phyloP scores from a whole-genome alignment of 2,797 vertebrate species.

The Diplodus sargus region DNA sequence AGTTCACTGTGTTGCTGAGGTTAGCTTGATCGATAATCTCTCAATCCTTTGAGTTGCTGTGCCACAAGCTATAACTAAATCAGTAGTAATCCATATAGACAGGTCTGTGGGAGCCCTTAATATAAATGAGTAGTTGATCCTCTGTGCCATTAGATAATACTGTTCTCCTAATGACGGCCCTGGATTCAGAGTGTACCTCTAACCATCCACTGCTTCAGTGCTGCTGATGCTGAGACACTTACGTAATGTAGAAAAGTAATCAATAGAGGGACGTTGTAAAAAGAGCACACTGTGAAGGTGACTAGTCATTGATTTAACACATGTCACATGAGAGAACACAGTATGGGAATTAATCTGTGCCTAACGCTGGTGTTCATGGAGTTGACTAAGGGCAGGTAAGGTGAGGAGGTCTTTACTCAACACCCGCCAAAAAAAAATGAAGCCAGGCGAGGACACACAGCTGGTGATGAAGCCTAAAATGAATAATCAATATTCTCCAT shows the following conservation, averaged over 20 bases:
- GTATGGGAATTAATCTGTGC: conserved; percentile 10
- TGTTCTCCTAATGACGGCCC: conserved; percentile 48
- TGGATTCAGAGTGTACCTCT: conserved; percentile 31
- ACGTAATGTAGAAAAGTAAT: conserved; percentile 47
- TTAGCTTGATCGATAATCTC: conserved; percentile 57
- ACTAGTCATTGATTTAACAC: conserved; percentile 22
- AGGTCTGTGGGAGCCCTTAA: conserved; percentile 52
- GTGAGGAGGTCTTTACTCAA: neutral
- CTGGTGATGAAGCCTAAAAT: neutral
- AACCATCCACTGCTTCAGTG: conserved; percentile 9
- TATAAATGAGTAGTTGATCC: conserved; percentile 71
- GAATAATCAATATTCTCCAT: neutral
- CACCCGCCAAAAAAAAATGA: neutral
- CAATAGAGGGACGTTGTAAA: conserved; percentile 25
- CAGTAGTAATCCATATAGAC: conserved; percentile 70
- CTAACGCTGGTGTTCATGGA: neutral
- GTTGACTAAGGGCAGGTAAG: neutral
- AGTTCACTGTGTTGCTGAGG: conserved; percentile 40
- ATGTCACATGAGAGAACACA: neutral
- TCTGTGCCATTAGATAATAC: conserved; percentile 70
- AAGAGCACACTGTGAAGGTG: conserved; percentile 48
- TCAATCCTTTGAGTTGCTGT: conserved; percentile 46
- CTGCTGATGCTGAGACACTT: conserved; percentile 40
- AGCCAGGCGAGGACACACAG: neutral
- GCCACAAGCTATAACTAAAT: conserved; percentile 56